Percentiles rank a stretch among this genome's conserved stretches.
Evolutionary conservation across 2,888 invertebrate genomes (phyloP).

Genomic region (Volucella bombylans): DNA sequence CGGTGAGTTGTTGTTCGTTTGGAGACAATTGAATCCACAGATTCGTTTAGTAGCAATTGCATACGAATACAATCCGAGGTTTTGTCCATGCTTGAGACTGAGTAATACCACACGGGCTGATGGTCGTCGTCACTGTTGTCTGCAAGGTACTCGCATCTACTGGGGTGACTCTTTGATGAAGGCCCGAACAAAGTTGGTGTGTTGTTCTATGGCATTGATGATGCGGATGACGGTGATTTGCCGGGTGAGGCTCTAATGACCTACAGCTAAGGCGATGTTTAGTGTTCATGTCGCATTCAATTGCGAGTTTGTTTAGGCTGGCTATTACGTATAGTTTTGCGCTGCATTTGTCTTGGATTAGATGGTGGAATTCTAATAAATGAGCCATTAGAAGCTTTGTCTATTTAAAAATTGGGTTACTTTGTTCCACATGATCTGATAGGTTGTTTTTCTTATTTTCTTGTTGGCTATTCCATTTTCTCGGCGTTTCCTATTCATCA

Average conservation of each 20-base stretch:
- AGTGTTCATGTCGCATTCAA: conserved; percentile 65
- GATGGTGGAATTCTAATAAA: conserved; percentile 32
- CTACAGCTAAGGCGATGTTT: conserved; percentile 50
- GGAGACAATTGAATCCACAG: conserved; percentile 74
- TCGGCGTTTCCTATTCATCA: too few relatives aligned
- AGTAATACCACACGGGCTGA: conserved; percentile 40
- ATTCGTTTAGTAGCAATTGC: conserved; percentile 56
- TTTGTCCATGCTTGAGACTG: conserved; percentile 47
- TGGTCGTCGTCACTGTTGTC: conserved; percentile 31
- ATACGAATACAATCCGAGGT: conserved; percentile 61
- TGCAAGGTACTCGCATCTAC: conserved; percentile 14
- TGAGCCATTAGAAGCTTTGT: conserved; percentile 45
- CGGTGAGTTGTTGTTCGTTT: conserved; percentile 67
- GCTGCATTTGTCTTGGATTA: conserved; percentile 34
- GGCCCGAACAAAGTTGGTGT: conserved; percentile 52
- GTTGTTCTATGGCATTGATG: conserved; percentile 67
- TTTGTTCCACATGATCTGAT: too few relatives aligned
- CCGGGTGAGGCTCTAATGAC: conserved; percentile 73
- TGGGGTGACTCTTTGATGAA: conserved; percentile 62
- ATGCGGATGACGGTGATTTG: conserved; percentile 69
- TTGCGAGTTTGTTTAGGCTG: conserved; percentile 55
- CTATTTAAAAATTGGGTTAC: neutral
- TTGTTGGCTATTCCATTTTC: too few relatives aligned
- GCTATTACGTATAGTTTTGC: conserved; percentile 21
- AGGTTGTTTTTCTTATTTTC: too few relatives aligned